Evolutionary conservation across 2,797 vertebrate species (phyloP).

Genomic region (Amazona finschi): DNA sequence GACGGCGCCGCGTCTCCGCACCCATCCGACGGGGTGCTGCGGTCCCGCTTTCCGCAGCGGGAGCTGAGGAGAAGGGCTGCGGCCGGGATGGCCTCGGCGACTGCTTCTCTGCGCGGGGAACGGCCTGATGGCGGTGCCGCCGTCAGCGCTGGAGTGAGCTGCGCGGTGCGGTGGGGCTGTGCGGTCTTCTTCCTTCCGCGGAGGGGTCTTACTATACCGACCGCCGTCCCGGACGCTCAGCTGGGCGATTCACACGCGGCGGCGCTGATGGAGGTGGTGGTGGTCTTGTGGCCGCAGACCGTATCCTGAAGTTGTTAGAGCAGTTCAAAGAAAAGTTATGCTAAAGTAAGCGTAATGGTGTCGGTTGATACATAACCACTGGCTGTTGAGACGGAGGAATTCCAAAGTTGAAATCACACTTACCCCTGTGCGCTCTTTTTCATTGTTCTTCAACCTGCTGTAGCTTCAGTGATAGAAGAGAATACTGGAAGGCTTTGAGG

Average conservation of each 20-base stretch:
- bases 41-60: background rate
- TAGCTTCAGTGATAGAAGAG: background rate
- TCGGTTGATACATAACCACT: background rate
- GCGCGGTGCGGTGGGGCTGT: background rate
- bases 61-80: background rate
- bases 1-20: background rate
- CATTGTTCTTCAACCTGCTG: background rate
- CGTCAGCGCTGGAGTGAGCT: background rate
- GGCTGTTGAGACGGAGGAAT: background rate
- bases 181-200: accelerated
- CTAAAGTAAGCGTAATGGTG: background rate
- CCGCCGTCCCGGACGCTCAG: background rate
- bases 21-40: background rate
- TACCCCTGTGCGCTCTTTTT: background rate
- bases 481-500: background rate
- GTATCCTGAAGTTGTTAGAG: background rate
- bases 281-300: background rate
- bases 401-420: background rate
- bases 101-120: background rate
- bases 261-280: accelerated
- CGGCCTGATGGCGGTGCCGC: background rate
- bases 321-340: background rate
- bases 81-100: background rate
- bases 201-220: accelerated
- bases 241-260: background rate